Percentiles rank a stretch among this genome's conserved stretches.
Evolutionary conservation across 2,113 vertebrate genomes (phyloP).

Genomic region (Brachionichthys hirsutus): DNA sequence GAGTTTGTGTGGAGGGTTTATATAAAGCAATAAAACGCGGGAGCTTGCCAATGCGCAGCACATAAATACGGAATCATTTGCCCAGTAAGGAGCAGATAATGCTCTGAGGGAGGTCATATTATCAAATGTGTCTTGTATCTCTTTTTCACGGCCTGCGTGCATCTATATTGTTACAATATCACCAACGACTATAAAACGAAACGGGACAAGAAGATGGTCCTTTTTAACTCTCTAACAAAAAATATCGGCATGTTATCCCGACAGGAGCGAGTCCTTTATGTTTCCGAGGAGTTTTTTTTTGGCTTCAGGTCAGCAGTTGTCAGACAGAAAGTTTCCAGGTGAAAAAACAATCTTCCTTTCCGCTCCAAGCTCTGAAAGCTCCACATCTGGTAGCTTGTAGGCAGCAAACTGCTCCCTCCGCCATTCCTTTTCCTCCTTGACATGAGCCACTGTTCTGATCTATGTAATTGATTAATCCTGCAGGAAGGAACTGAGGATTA

Average conservation of each 20-base stretch:
- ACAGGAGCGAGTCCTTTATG: background rate
- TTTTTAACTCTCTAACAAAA: background rate
- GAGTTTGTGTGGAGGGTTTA: conserved; percentile 61
- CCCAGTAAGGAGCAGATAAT: conserved; percentile 38
- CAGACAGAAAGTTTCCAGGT: conserved; percentile 60
- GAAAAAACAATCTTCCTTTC: conserved; percentile 56
- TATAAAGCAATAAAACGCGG: conserved; percentile 61
- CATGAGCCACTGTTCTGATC: conserved; percentile 22
- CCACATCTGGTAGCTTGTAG: conserved; percentile 57
- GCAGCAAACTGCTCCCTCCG: conserved; percentile 10
- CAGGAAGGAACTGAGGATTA: conserved; percentile 28
- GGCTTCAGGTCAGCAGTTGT: conserved; percentile 45
- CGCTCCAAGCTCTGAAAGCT: conserved; percentile 24
- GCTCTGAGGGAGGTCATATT: conserved; percentile 36
- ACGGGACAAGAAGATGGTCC: background rate
- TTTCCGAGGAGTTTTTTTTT: conserved; percentile 53
- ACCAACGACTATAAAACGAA: conserved; percentile 11
- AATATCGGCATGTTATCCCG: background rate
- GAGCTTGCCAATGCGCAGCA: conserved; percentile 49
- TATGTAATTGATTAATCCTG: conserved; percentile 26
- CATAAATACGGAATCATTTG: conserved; percentile 63
- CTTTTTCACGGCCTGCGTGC: conserved; percentile 20
- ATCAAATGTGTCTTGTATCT: conserved; percentile 30
- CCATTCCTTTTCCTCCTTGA: conserved; percentile 24
- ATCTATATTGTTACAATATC: conserved; percentile 17